Evolutionary conservation across 2,113 vertebrate species (phyloP).

Genomic region (Carettochelys insculpta): DNA sequence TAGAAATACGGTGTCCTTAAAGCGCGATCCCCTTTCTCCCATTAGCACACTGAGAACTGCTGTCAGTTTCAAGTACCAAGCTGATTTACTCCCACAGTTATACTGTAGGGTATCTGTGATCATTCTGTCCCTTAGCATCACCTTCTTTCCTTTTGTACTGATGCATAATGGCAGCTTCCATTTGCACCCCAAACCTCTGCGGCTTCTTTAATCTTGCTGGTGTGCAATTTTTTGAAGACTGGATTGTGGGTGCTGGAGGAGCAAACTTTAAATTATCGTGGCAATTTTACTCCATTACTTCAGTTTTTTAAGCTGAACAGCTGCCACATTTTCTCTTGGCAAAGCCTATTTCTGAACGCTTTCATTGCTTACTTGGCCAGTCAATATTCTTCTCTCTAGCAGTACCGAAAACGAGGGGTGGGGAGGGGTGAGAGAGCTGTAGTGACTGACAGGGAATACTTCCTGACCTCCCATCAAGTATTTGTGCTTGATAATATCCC

Average conservation of each 20-base stretch:
- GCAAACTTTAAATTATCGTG: not conserved
- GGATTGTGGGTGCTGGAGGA: not conserved
- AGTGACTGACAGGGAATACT: not conserved
- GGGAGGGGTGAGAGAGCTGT: not conserved
- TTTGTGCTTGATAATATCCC: not conserved
- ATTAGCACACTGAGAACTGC: not conserved
- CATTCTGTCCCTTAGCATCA: not conserved
- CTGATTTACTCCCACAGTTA: not conserved
- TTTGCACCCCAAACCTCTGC: not conserved
- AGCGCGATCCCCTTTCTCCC: not conserved
- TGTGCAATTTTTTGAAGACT: not conserved
- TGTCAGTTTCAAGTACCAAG: not conserved
- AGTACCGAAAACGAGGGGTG: not conserved
- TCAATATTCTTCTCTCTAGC: not conserved
- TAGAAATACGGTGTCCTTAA: not conserved
- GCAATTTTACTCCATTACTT: not conserved
- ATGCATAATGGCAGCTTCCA: not conserved
- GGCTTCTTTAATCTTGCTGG: not conserved
- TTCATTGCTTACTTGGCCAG: not conserved
- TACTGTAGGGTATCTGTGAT: not conserved
- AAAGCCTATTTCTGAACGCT: not conserved
- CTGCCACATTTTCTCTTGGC: not conserved
- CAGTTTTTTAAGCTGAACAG: not conserved
- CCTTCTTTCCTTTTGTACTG: not conserved
- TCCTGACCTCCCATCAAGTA: not conserved